Conservation (phyloP, 2,888 invertebrate genomes). For the Brachypalpus laphriformis region DNA sequence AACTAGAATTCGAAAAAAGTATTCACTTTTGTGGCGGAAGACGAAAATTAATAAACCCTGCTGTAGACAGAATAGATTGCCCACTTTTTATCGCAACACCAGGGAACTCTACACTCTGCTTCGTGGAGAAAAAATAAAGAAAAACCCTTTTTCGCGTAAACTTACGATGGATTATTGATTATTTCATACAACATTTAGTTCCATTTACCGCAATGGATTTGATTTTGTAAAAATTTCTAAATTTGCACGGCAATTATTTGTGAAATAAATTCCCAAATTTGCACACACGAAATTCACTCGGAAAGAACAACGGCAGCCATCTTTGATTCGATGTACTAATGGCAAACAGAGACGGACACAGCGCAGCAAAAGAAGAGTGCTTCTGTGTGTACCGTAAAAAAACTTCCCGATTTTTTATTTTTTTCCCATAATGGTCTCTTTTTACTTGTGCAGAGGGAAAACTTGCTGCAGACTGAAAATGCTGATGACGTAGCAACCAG, state of each 20-base stretch:
- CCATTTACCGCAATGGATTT: conserved; percentile 69
- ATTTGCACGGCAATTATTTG: conserved; percentile 67
- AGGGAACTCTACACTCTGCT: conserved; percentile 19
- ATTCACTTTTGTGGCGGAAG: conserved; percentile 18
- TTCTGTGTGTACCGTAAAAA: conserved; percentile 31
- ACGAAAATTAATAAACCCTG: conserved; percentile 4
- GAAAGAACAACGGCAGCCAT: conserved; percentile 73
- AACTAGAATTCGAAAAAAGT: background rate
- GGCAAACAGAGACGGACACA: conserved; percentile 62
- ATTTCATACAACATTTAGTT: conserved; percentile 54
- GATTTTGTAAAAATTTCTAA: conserved; percentile 61
- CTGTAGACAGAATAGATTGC: conserved; percentile 7
- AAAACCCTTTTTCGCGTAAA: conserved; percentile 36
- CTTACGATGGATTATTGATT: conserved; percentile 53
- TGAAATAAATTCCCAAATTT: conserved; percentile 70
- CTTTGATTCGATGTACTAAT: conserved; percentile 68
- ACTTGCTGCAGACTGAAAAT: conserved; percentile 27
- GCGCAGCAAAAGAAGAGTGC: background rate
- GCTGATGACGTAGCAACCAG: conserved; percentile 58
- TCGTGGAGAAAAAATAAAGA: background rate
- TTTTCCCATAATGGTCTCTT: conserved; percentile 37
- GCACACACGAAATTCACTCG: conserved; percentile 72
- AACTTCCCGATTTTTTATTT: conserved; percentile 62
- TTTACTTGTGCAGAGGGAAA: conserved; percentile 43
- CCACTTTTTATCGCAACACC: conserved; percentile 30